Conservation (phyloP, 2,797 vertebrate species). For the Echiichthys vipera region DNA sequence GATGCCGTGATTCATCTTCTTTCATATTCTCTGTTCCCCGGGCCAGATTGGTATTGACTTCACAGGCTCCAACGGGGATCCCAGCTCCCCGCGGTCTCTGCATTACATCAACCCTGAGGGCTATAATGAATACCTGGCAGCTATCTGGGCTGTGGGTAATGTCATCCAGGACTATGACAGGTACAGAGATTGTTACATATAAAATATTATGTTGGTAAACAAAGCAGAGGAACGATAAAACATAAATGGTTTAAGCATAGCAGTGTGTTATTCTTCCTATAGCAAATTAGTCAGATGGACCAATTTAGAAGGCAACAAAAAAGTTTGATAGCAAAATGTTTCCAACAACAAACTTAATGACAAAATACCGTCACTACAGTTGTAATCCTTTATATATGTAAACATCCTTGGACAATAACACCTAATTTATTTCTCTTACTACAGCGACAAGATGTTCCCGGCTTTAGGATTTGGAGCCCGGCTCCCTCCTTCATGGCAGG, state of each 20-base stretch:
- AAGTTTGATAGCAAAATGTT: no score
- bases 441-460: conserved; percentile 98
- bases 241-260: neutral
- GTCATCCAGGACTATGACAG: conserved; percentile 97
- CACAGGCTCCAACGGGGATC: conserved; percentile 96
- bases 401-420: neutral
- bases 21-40: neutral
- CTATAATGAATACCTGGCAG: conserved; percentile 94
- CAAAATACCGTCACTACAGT: neutral
- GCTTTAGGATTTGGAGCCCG: conserved; percentile 97
- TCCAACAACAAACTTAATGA: no score
- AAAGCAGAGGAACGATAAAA: neutral
- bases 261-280: neutral
- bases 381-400: neutral
- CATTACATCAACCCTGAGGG: conserved; percentile 95
- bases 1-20: no score
- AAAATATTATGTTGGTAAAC: neutral
- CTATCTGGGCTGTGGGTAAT: conserved; percentile 94
- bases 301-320: neutral
- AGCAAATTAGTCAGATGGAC: neutral
- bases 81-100: conserved; percentile 88
- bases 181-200: conserved; percentile 66
- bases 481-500: conserved; percentile 94
- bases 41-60: conserved; percentile 96
- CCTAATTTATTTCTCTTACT: conserved; percentile 21